Conservation (phyloP, 2,888 invertebrate genomes). For the Lasioglossum marginatum region DNA sequence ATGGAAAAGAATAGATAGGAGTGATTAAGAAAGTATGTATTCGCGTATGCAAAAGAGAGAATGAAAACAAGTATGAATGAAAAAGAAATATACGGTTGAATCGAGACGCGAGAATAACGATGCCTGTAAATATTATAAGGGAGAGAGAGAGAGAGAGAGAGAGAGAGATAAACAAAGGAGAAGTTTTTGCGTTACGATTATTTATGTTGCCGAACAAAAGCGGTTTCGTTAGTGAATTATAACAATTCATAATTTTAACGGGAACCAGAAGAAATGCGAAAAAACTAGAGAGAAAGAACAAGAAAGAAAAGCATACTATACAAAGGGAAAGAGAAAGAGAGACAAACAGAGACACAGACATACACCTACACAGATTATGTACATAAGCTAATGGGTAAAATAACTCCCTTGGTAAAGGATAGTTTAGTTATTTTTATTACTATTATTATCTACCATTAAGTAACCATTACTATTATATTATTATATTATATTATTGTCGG, state of each 20-base stretch:
- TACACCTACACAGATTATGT: constrained; percentile 78
- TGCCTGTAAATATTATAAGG: constrained; percentile 77
- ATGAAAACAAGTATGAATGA: constrained; percentile 9
- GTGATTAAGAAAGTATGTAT: background rate
- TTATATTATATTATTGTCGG: constrained; percentile 50
- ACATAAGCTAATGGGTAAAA: constrained; percentile 77
- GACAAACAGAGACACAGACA: constrained; percentile 64
- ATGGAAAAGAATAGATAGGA: background rate
- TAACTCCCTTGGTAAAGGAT: constrained; percentile 80
- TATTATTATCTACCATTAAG: constrained; percentile 75
- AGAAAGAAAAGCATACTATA: background rate
- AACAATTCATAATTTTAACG: constrained; percentile 76
- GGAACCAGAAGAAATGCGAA: constrained; percentile 13
- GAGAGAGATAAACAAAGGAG: constrained; percentile 24
- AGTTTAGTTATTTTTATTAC: constrained; percentile 82
- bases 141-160: too few species aligned
- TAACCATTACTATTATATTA: constrained; percentile 67
- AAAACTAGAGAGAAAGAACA: constrained; percentile 33
- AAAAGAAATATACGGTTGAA: constrained; percentile 19
- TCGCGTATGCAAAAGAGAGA: background rate
- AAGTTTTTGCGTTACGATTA: constrained; percentile 78
- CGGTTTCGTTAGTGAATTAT: constrained; percentile 77
- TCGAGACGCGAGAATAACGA: constrained; percentile 37
- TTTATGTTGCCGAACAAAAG: constrained; percentile 80
- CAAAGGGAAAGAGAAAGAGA: constrained; percentile 36